Conservation (phyloP, 1,140 invertebrate genomes). For the Conopomorpha cramerella region DNA sequence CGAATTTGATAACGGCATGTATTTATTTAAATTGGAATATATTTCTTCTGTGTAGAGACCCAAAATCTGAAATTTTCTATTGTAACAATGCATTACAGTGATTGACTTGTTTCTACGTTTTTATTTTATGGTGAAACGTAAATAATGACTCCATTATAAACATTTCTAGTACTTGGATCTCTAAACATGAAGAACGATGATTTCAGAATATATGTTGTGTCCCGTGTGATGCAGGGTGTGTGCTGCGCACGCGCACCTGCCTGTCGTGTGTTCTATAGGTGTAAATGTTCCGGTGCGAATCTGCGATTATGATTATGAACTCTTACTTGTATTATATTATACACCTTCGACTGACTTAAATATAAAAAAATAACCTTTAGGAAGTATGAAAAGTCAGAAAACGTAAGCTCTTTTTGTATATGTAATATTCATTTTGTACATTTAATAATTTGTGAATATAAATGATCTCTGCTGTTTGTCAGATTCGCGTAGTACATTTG, state of each 20-base stretch:
- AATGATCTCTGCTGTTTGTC: conserved; percentile 35
- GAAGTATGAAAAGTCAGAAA: not conserved
- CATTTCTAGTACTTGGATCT: not conserved
- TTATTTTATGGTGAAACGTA: not conserved
- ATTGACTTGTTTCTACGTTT: not conserved
- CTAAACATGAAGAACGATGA: not conserved
- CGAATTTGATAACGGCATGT: too few relatives aligned
- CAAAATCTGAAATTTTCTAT: too few relatives aligned
- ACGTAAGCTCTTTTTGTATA: conserved; percentile 10
- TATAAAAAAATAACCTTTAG: not conserved
- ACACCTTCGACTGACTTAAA: not conserved
- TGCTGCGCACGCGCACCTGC: too few relatives aligned
- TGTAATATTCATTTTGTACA: conserved; percentile 40
- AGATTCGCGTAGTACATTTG: conserved; percentile 41
- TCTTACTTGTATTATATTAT: not conserved
- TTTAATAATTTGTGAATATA: conserved; percentile 33
- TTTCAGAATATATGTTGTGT: too few relatives aligned
- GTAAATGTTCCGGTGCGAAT: not conserved
- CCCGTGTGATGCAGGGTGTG: too few relatives aligned
- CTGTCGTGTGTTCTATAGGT: not conserved
- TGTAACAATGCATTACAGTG: too few relatives aligned
- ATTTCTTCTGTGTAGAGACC: too few relatives aligned
- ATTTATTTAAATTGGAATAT: too few relatives aligned
- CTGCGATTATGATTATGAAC: not conserved
- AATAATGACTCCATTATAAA: not conserved